Conservation (phyloP, 2,797 vertebrate species). For the Pseudotriccus pelzelni region DNA sequence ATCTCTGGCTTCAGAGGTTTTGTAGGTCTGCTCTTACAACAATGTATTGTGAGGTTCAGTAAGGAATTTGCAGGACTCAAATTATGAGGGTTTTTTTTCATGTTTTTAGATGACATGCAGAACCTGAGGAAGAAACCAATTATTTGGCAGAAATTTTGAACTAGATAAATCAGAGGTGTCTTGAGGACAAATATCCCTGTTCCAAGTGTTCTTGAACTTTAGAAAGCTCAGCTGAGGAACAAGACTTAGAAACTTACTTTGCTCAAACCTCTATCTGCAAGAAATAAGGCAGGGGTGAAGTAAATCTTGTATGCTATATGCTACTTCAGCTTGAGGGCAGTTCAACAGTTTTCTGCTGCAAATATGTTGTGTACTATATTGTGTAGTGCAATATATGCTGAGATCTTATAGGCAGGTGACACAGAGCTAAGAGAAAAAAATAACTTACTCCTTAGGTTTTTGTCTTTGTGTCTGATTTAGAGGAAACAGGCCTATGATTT, state of each 20-base stretch:
- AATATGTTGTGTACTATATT: not conserved
- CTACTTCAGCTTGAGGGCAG: not conserved
- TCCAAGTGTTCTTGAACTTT: not conserved
- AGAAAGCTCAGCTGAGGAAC: not conserved
- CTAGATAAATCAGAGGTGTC: not conserved
- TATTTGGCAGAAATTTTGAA: not conserved
- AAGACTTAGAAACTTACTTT: not conserved
- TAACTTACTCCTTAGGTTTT: not conserved
- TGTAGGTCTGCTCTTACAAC: not conserved
- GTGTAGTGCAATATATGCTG: not conserved
- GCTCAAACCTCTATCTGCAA: not conserved
- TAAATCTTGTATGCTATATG: not conserved
- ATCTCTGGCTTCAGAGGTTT: not conserved
- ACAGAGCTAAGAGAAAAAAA: not conserved
- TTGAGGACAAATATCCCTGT: not conserved
- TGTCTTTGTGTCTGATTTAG: not conserved
- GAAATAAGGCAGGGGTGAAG: not conserved
- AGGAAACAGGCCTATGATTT: not conserved
- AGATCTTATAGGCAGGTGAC: not conserved
- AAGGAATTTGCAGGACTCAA: not conserved
- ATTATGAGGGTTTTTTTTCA: rapidly evolving
- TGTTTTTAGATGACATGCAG: not conserved
- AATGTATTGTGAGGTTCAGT: not conserved
- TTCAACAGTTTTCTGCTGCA: not conserved
- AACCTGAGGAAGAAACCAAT: not conserved